phyloP scores from a whole-genome alignment of 2,113 vertebrate genomes.

The Grantiella picta region DNA sequence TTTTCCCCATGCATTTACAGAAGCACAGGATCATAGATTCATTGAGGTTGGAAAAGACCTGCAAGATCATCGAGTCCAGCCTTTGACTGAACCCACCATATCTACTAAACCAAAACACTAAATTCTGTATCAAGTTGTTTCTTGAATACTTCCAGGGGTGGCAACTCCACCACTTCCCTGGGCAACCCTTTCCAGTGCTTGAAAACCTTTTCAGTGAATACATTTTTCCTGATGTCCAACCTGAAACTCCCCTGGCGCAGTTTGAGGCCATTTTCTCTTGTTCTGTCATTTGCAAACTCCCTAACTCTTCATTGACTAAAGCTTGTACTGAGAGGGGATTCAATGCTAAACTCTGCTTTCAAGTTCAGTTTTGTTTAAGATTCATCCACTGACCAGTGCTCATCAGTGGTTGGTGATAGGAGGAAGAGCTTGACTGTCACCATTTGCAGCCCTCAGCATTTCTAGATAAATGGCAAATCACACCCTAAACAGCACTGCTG shows the following conservation, averaged over 20 bases:
- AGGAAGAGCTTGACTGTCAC: background rate
- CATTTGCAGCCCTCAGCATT: background rate
- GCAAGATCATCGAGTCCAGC: rapidly evolving
- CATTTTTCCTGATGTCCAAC: background rate
- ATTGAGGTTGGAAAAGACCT: background rate
- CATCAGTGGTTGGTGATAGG: background rate
- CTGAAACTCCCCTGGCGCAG: background rate
- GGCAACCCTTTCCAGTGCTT: background rate
- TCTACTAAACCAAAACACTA: background rate
- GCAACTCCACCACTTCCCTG: background rate
- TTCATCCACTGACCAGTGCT: background rate
- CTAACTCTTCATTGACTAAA: background rate
- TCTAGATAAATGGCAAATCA: background rate
- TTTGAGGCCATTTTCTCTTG: background rate
- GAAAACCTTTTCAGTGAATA: background rate
- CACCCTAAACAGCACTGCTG: rapidly evolving
- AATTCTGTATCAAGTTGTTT: background rate
- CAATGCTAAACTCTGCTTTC: background rate
- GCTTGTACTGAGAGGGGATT: background rate
- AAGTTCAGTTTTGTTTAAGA: background rate
- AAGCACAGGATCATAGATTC: background rate
- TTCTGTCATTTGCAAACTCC: background rate
- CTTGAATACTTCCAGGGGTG: background rate
- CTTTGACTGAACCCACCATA: background rate
- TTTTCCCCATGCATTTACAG: background rate